Evolutionary conservation across 1,140 invertebrate genomes (phyloP).

Genomic region (Drosophila mayri): DNA sequence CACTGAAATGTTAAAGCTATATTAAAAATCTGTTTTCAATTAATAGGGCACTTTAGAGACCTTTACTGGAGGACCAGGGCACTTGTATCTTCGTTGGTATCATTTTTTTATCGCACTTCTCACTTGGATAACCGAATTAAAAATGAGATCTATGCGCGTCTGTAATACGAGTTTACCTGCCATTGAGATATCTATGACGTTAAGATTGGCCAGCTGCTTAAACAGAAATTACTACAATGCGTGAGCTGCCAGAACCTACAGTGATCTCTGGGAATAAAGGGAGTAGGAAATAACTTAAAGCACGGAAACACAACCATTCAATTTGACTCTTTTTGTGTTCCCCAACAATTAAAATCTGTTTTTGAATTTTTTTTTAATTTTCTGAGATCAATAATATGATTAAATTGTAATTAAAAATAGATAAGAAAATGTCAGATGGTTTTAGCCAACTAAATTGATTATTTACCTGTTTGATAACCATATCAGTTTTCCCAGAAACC

Average conservation of each 20-base stretch:
- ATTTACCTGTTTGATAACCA: not conserved
- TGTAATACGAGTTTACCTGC: not conserved
- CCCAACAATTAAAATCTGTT: not conserved
- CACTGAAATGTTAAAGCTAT: slow-evolving; percentile 13
- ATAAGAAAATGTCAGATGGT: not conserved
- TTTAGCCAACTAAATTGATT: slow-evolving; percentile 2
- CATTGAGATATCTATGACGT: slow-evolving; percentile 8
- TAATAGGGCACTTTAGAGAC: not conserved
- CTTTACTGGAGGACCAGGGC: slow-evolving; percentile 9
- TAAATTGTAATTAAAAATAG: not conserved
- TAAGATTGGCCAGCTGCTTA: slow-evolving; percentile 22
- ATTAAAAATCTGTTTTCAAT: too few relatives aligned
- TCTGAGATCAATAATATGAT: not conserved
- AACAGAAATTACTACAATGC: slow-evolving; percentile 26
- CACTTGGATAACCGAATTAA: slow-evolving; percentile 25
- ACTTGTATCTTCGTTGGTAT: not conserved
- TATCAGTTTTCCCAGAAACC: not conserved
- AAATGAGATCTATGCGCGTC: slow-evolving; percentile 11
- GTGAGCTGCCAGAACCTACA: slow-evolving; percentile 6
- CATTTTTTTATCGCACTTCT: slow-evolving; percentile 32
- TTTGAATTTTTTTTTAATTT: not conserved
- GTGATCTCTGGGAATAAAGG: slow-evolving; percentile 14
- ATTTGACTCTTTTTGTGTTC: not conserved
- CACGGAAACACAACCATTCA: not conserved
- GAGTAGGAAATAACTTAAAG: not conserved